Base-by-base conservation (phyloP, 2,888 invertebrate species). In the Hirtodrosophila cameraria region DNA sequence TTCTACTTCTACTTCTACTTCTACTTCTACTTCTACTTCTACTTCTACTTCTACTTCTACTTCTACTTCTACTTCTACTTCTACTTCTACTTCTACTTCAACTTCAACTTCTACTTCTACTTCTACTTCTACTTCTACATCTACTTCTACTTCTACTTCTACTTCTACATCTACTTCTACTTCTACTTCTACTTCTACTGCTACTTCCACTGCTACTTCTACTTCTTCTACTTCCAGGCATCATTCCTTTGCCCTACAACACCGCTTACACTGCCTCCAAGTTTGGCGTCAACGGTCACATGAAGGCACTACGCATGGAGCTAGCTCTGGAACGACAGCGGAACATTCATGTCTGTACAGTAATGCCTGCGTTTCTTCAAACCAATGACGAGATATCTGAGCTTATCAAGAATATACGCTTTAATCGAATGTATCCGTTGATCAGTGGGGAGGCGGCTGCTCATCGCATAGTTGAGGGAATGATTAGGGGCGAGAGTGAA, bases 281-380 rank as follows among this genome's bases (percentile, higher is more conserved):
- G 72, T 90, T 77, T 31, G 92, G 82, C 0, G 83, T 89, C 0
- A 68, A 80, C 5, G 89, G 88, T 0, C 75, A 90, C 11, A 91
- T 91, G 89, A 63, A 42, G 7, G 64, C 84, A 0, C 27, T 90
- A 5, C 80, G 84, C 2, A 39, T 73, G 38, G 91, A 91, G 42
- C 38, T 91, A 3, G 58, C 71, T 5, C 28, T 80, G 1, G 68
- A 75, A 6, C 61, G 82, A 0, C 75, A 63, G 12, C 45, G 62
- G 0, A 58, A 81, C 18, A 89, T 90, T 1, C 66, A 76, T 2
- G 75, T 78, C 1, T 75, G 75, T 6, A 85, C 81, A 2, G 85
- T 88, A 0, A 87, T 89, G 67, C 92, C 91, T 2, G 83, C 73
- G 39, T 91, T 91, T 58, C 70, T 92, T 16, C 48, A 70, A 11